Conservation (phyloP, 1,140 invertebrate genomes). For the Drosophila punjabiensis region DNA sequence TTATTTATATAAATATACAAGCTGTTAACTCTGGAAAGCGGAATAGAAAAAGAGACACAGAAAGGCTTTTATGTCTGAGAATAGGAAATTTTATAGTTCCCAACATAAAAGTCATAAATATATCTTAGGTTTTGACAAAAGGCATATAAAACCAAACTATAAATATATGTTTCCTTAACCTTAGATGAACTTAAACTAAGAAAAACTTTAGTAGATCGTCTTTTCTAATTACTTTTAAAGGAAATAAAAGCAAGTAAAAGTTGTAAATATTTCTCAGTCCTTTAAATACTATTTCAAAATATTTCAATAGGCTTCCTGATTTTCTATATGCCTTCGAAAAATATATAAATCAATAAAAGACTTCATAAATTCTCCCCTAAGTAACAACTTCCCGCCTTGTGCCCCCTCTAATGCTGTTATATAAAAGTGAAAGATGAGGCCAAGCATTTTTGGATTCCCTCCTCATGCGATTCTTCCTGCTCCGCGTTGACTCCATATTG, state of each 20-base stretch:
- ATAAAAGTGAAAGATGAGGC: constrained; percentile 75
- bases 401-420: constrained; percentile 25
- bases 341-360: background rate
- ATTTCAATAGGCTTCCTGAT: too few relatives aligned
- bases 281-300: too few relatives aligned
- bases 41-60: too few relatives aligned
- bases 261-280: background rate
- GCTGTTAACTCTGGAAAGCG: too few relatives aligned
- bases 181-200: background rate
- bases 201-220: background rate
- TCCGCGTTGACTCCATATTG: constrained; percentile 58
- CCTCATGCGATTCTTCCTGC: constrained; percentile 20
- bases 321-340: too few relatives aligned
- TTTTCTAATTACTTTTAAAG: background rate
- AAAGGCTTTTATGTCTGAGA: background rate
- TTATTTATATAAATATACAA: too few relatives aligned
- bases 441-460: constrained; percentile 27
- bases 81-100: background rate
- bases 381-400: background rate
- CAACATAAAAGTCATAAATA: background rate
- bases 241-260: background rate
- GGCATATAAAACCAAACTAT: background rate
- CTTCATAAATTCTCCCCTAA: background rate
- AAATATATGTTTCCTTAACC: background rate
- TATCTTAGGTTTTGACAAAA: background rate